Evolutionary conservation across 1,140 invertebrate species (phyloP), one percentile per base, ranked within the genome.

Genomic region (Drosophila littoralis): DNA sequence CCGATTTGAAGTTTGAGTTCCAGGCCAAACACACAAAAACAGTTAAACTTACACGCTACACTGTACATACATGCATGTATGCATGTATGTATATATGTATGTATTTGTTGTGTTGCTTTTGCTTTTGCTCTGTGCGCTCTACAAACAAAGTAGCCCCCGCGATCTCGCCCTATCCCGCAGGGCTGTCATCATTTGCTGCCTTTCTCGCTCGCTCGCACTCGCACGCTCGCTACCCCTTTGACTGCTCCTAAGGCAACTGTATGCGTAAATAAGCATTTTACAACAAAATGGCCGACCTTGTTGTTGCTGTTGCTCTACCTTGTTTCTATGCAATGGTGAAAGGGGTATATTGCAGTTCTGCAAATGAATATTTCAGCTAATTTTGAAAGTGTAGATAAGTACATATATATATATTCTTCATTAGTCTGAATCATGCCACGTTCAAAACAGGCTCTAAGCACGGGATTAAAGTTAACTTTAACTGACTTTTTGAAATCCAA

Each of bases 211-310:
- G 22, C 52, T 48, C 17, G 15, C 17, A 17, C 17, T 17, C 17
- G 17, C 17, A 1, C 40, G 22, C n/a, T 13, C 35, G 12, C n/a
- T 57, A 1, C 33, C 48, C 48, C 32, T 17, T 40, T 38, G 32
- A 69, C 2, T 36, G 64, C 54, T 71, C 7, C 17, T 9, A 46
- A 69, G 73, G 83, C 77, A 83, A 83, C 66, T 79, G 83, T 86
- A 80, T 86, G 83, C 84, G 83, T 86, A 86, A 86, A 86, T 86
- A 86, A 88, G 84, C 79, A 88, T 89, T 86, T 83, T 76, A 79
- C 75, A 79, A 82, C 55, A 79, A 76, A 28, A 59, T 46, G 67
- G 69, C 36, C 45, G 68, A 88, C 69, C 72, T 88, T 76, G 79
- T 82, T 82, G 73, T 76, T 70, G 36, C 15, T 66, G 33, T 17